phyloP scores from a whole-genome alignment of 37 sponge, comb jelly and placozoan genomes.

The Hormiphora californensis region DNA sequence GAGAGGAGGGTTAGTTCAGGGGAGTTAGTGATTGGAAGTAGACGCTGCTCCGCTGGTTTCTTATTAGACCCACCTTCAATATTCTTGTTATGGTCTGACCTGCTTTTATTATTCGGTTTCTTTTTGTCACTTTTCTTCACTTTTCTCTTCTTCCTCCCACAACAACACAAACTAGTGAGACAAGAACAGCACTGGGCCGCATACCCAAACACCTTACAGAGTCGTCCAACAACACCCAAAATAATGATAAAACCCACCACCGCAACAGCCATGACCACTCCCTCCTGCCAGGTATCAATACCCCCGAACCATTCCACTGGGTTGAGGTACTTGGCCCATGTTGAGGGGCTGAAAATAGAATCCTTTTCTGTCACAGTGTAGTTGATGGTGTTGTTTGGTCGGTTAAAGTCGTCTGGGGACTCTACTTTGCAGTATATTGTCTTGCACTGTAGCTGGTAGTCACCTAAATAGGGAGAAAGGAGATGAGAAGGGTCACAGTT shows the following conservation, averaged over 20 bases:
- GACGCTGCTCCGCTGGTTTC: too few species aligned
- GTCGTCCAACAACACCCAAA: background rate
- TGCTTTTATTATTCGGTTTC: background rate
- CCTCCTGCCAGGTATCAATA: slow-evolving; percentile 28
- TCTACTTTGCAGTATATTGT: too few species aligned
- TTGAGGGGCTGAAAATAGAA: background rate
- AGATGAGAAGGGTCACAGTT: too few species aligned
- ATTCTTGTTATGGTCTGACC: too few species aligned
- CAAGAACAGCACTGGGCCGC: background rate
- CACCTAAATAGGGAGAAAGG: too few species aligned
- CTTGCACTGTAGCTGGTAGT: too few species aligned
- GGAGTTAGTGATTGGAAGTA: too few species aligned
- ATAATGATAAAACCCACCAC: background rate
- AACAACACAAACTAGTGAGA: background rate
- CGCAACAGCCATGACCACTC: background rate
- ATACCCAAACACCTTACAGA: slow-evolving; percentile 1
- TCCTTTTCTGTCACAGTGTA: background rate
- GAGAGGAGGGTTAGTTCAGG: too few species aligned
- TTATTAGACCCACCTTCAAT: too few species aligned
- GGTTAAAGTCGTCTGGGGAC: background rate
- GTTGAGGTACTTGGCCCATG: slow-evolving; percentile 3
- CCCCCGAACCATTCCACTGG: background rate
- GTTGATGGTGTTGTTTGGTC: background rate
- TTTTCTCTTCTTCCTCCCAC: background rate
- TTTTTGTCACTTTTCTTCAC: background rate